These are phyloP conservation scores for Axea sp. DNA, from an alignment of 2,888 invertebrate genomes.

Conservation along the genomic window DNA sequence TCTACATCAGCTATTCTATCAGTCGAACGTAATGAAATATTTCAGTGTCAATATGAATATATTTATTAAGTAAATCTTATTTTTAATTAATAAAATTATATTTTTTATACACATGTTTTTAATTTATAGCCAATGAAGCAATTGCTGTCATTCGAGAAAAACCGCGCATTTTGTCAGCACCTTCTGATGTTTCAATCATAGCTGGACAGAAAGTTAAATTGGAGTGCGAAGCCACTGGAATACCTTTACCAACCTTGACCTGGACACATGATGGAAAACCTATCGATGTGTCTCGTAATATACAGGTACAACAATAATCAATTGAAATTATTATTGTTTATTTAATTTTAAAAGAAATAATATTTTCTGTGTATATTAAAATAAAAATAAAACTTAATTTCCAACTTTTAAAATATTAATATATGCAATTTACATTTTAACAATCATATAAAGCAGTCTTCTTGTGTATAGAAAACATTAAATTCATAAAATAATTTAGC, in stretches of 20 bases:
- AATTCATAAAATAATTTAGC: too few relatives aligned
- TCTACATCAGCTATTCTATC: slow-evolving; percentile 83
- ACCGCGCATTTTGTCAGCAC: slow-evolving; percentile 83
- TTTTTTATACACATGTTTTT: too few relatives aligned
- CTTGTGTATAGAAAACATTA: too few relatives aligned
- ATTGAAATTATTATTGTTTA: too few relatives aligned
- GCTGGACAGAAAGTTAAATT: slow-evolving; percentile 87
- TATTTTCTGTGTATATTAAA: too few relatives aligned
- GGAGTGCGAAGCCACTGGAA: slow-evolving; percentile 85
- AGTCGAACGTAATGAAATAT: slow-evolving; percentile 80
- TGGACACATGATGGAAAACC: slow-evolving; percentile 86
- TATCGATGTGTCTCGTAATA: slow-evolving; percentile 82
- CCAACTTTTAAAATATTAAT: too few relatives aligned
- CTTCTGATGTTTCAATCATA: slow-evolving; percentile 86
- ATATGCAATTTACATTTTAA: too few relatives aligned
- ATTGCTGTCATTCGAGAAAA: slow-evolving; percentile 79
- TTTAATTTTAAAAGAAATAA: too few relatives aligned
- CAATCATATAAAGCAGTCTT: too few relatives aligned
- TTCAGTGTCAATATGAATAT: not conserved
- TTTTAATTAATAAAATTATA: too few relatives aligned
- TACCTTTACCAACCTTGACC: slow-evolving; percentile 83
- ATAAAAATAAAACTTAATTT: too few relatives aligned
- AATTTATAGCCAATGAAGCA: slow-evolving; percentile 82
- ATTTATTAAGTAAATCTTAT: not conserved
- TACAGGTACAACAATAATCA: slow-evolving; percentile 83